Evolutionary conservation across 2,113 vertebrate genomes (phyloP).

Genomic region (Oreochromis niloticus): DNA sequence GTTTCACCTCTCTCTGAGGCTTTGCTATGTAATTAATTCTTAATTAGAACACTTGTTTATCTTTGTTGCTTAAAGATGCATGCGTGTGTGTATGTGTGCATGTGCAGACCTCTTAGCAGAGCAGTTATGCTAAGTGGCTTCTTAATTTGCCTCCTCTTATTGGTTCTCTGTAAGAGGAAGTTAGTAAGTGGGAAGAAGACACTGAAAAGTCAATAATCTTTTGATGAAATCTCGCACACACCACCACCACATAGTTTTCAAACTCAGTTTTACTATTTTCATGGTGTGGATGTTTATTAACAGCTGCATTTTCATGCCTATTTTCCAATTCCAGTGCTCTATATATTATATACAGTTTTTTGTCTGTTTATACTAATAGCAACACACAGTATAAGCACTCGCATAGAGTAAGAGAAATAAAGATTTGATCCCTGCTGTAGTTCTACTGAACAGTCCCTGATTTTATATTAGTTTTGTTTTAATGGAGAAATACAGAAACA

Average conservation of each 20-base stretch:
- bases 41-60: slow-evolving; percentile 69
- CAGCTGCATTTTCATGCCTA: neutral
- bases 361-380: neutral
- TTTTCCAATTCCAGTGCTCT: neutral
- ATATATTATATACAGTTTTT: neutral
- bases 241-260: neutral
- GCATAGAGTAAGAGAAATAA: neutral
- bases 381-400: neutral
- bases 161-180: slow-evolving; percentile 26
- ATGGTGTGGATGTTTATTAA: slow-evolving; percentile 9
- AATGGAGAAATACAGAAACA: neutral
- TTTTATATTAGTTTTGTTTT: neutral
- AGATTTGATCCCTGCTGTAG: neutral
- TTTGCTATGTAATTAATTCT: slow-evolving; percentile 62
- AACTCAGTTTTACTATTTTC: slow-evolving; percentile 30
- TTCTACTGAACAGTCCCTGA: neutral
- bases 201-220: slow-evolving; percentile 26
- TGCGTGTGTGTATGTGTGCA: neutral
- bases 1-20: slow-evolving; percentile 22
- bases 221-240: slow-evolving; percentile 14
- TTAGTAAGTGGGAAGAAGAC: slow-evolving; percentile 14
- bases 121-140: slow-evolving; percentile 28
- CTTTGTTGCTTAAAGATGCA: slow-evolving; percentile 59
- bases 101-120: slow-evolving; percentile 1
- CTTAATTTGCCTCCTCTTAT: slow-evolving; percentile 28